phyloP scores from a whole-genome alignment of 2,888 invertebrate species.

The Calliopum simillimum region DNA sequence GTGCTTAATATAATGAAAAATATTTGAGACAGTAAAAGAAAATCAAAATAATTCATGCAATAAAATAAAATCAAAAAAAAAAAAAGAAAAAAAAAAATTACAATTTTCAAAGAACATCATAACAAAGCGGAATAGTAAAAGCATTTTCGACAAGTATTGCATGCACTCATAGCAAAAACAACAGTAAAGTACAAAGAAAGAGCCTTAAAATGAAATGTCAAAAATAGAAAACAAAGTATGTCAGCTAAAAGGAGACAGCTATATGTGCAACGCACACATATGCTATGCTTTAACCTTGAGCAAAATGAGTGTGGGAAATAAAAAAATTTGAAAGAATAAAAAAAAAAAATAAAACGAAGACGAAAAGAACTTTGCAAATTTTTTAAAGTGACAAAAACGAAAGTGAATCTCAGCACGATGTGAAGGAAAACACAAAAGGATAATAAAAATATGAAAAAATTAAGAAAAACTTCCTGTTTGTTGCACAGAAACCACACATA shows the following conservation, averaged over 20 bases:
- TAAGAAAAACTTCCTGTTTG: conserved; percentile 39
- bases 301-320: background rate
- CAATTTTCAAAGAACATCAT: too few relatives aligned
- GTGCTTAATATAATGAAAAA: too few relatives aligned
- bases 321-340: background rate
- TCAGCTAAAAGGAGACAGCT: conserved; percentile 11
- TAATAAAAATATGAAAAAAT: conserved; percentile 2
- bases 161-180: background rate
- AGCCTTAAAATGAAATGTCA: background rate
- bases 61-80: too few relatives aligned
- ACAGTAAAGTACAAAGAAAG: background rate
- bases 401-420: conserved; percentile 35
- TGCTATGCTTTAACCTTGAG: conserved; percentile 24
- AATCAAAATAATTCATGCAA: too few relatives aligned
- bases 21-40: too few relatives aligned
- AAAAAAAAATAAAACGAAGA: background rate
- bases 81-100: too few relatives aligned
- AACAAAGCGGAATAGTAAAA: too few relatives aligned
- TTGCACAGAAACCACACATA: background rate
- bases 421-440: conserved; percentile 12
- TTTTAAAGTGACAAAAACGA: conserved; percentile 33
- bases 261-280: background rate
- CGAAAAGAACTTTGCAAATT: conserved; percentile 38
- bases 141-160: too few relatives aligned
- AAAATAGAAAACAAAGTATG: background rate